Evolutionary conservation across 2,797 vertebrate genomes (phyloP).

Genomic region (Anableps anableps): DNA sequence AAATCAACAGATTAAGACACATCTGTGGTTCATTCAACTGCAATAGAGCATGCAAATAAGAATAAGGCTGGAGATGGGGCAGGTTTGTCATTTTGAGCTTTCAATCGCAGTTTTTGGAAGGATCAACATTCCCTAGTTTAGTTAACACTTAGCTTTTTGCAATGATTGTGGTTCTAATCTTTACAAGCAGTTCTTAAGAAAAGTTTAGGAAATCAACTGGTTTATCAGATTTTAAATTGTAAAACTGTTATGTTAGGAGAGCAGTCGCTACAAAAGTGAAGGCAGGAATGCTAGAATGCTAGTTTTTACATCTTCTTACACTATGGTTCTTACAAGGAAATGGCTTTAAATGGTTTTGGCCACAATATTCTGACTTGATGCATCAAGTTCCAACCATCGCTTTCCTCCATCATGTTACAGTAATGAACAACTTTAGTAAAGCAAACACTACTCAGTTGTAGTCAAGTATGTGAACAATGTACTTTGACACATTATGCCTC

Average conservation of each 20-base stretch:
- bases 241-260: background rate
- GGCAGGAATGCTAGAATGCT: background rate
- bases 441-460: background rate
- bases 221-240: background rate
- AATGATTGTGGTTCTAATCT: background rate
- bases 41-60: background rate
- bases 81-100: too few species aligned
- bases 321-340: background rate
- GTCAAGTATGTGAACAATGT: background rate
- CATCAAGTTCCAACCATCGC: background rate
- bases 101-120: too few species aligned
- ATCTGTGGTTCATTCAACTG: background rate
- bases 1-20: background rate
- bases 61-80: too few species aligned
- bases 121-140: too few species aligned
- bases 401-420: background rate
- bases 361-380: background rate
- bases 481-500: background rate
- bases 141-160: background rate
- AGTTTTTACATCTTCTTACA: background rate
- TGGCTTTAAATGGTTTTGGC: background rate
- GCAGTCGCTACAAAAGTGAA: background rate
- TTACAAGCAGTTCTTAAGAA: background rate
- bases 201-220: background rate
- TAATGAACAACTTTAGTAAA: background rate